Percentiles rank a stretch among this genome's conserved stretches.
Conservation (phyloP, 1,140 invertebrate genomes). For the Drosophila nigromelanica region DNA sequence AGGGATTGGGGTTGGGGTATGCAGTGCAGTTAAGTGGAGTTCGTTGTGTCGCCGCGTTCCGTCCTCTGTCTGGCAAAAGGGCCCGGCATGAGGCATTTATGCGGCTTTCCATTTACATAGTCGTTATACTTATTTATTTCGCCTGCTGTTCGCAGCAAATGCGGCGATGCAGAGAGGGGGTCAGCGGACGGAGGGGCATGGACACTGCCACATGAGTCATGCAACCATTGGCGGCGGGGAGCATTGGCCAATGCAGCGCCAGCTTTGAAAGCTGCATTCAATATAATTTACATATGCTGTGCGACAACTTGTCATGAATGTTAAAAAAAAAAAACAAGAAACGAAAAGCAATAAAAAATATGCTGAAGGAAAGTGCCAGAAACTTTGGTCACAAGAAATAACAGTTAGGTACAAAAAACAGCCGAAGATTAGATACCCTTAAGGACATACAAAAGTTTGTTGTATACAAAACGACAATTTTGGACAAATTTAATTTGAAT, state of each 20-base stretch:
- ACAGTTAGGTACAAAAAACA: not conserved
- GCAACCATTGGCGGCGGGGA: conserved; percentile 7
- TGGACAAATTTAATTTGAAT: too few relatives aligned
- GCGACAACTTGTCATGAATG: conserved; percentile 12
- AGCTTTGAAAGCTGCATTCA: conserved; percentile 22
- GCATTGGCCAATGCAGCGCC: conserved; percentile 24
- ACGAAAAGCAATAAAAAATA: not conserved
- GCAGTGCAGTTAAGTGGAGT: conserved; percentile 23
- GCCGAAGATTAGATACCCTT: not conserved
- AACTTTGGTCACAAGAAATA: conserved; percentile 4
- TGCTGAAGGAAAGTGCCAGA: conserved; percentile 16
- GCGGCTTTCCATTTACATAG: conserved; percentile 79
- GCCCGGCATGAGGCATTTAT: conserved; percentile 61
- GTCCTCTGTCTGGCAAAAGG: conserved; percentile 35
- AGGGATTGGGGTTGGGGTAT: not conserved
- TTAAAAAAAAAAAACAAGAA: not conserved
- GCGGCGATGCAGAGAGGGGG: conserved; percentile 7
- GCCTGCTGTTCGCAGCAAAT: conserved; percentile 18
- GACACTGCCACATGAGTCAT: conserved; percentile 37
- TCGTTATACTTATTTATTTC: conserved; percentile 68
- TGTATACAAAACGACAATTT: not conserved
- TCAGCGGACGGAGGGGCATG: not conserved
- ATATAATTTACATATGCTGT: conserved; percentile 30
- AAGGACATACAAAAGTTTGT: too few relatives aligned
- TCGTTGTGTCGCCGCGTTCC: conserved; percentile 42